Base-by-base conservation (phyloP, 2,797 vertebrate species). In the Lates japonicus region DNA sequence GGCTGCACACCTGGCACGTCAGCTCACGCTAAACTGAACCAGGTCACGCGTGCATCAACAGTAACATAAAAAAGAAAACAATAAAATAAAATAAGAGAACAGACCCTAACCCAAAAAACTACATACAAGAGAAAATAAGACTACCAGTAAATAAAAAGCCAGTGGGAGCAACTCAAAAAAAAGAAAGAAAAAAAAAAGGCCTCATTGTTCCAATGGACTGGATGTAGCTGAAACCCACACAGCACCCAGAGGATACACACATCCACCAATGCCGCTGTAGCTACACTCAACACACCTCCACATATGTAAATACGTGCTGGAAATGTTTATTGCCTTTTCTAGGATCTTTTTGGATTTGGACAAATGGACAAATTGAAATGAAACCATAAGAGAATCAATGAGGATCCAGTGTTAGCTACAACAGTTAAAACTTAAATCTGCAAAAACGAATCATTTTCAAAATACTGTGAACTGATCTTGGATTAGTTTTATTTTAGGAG, bases 141-240 rank as follows among this genome's bases (percentile, higher is more conserved):
- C 51, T 44, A 70, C n/a, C 39, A 76, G 76, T 78, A 74, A 83
- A 81, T 64, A 78, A 82, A 75, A 79, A 74, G 68, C 63, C 19
- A 76, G 92, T 90, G 92, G 89, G 89, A 94, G 92, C 88, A 92
- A 87, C 90, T 86, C 80, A 70, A 12, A 39, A 57, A 44, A 61
- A 71, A 77, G 85, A 74, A 3, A 57, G 9, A 42, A 46, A n/a
- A 22, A 64, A 60, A 70, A 86, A 89, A 63, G 82, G 84, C 91
- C 90, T 83, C 72, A 12, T 78, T 48, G 68, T 83, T 84, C 78
- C 70, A 60, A 37, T 29, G 55, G 74, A 68, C 48, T 41, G 29
- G n/a, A 84, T 74, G 68, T 42, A 60, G 54, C 71, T 67, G 44
- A 80, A 83, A 80, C 67, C 74, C 83, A 61, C 64, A 72, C 68